These are phyloP conservation scores for Melanotaenia nigrans DNA, from an alignment of 2,797 vertebrate species.

Conservation along the genomic window DNA sequence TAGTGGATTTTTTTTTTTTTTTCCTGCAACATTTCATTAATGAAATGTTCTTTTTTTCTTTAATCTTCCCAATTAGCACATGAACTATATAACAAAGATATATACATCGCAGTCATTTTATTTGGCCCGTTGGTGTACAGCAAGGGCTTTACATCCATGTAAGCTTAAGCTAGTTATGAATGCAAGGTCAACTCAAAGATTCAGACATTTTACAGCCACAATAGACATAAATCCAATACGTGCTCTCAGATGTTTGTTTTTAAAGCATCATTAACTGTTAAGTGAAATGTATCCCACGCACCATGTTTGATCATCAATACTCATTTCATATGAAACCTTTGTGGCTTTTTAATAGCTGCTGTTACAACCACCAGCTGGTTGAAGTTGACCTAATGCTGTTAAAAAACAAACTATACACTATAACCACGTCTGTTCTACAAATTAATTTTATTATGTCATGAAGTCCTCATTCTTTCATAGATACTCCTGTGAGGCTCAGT, in stretches of 20 bases:
- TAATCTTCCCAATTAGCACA: too few species aligned
- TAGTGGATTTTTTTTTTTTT: too few species aligned
- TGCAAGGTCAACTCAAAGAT: conserved; percentile 29
- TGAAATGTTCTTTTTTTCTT: too few species aligned
- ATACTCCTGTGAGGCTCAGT: conserved; percentile 32
- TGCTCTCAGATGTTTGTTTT: conserved; percentile 44
- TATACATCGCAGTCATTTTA: too few species aligned
- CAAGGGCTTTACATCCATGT: not conserved
- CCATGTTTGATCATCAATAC: conserved; percentile 57
- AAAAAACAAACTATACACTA: not conserved
- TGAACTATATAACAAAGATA: too few species aligned
- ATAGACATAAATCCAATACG: conserved; percentile 3
- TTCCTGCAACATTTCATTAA: too few species aligned
- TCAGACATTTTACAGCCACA: not conserved
- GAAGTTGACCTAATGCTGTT: conserved; percentile 59
- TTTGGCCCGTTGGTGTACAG: too few species aligned
- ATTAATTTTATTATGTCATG: conserved; percentile 55
- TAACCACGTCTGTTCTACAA: conserved; percentile 39
- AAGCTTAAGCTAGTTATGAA: not conserved
- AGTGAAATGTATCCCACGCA: conserved; percentile 47
- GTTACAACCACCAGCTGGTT: conserved; percentile 67
- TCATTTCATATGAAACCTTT: conserved; percentile 53
- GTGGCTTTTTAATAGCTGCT: conserved; percentile 68
- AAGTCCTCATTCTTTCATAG: conserved; percentile 53
- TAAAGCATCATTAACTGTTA: conserved; percentile 52